These are phyloP conservation scores for Ectropis grisescens DNA, from an alignment of 1,140 invertebrate genomes.

Conservation along the genomic window DNA sequence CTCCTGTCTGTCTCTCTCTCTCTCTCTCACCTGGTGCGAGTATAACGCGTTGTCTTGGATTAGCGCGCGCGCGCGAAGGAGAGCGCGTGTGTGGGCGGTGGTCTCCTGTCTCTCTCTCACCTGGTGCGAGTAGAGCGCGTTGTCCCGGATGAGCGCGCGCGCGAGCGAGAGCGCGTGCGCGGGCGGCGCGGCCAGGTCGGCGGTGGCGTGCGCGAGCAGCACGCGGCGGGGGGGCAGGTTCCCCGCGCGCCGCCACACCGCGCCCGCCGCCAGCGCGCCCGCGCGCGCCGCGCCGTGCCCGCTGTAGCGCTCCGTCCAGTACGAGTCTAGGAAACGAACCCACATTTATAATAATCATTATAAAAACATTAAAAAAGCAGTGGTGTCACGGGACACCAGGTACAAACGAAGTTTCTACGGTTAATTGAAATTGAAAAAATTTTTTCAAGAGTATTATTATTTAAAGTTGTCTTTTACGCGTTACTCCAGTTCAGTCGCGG, in stretches of 20 bases:
- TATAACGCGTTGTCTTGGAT: constrained; percentile 82
- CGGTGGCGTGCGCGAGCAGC: constrained; percentile 84
- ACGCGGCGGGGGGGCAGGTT: constrained; percentile 71
- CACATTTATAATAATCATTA: too few relatives aligned
- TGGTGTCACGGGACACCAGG: not conserved
- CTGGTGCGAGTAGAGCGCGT: constrained; percentile 84
- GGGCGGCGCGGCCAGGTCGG: constrained; percentile 85
- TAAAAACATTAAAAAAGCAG: constrained; percentile 2
- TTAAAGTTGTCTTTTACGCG: too few relatives aligned
- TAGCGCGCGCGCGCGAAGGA: constrained; percentile 83
- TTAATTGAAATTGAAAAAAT: too few relatives aligned
- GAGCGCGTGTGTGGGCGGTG: constrained; percentile 86
- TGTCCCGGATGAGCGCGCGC: constrained; percentile 78
- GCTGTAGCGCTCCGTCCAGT: constrained; percentile 88
- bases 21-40: constrained; percentile 86
- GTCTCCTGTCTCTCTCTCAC: too few relatives aligned
- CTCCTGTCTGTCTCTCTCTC: too few relatives aligned
- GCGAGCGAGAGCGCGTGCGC: constrained; percentile 88
- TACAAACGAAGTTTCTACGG: too few relatives aligned
- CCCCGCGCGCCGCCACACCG: constrained; percentile 78
- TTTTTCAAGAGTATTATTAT: too few relatives aligned
- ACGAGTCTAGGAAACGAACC: constrained; percentile 76
- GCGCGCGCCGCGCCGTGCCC: constrained; percentile 77
- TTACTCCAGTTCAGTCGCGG: too few relatives aligned
- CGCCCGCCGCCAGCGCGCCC: constrained; percentile 74